Evolutionary conservation across 2,888 invertebrate genomes (phyloP), one percentile per base, ranked within the genome.

Genomic region (Sinohyriopsis cumingii): DNA sequence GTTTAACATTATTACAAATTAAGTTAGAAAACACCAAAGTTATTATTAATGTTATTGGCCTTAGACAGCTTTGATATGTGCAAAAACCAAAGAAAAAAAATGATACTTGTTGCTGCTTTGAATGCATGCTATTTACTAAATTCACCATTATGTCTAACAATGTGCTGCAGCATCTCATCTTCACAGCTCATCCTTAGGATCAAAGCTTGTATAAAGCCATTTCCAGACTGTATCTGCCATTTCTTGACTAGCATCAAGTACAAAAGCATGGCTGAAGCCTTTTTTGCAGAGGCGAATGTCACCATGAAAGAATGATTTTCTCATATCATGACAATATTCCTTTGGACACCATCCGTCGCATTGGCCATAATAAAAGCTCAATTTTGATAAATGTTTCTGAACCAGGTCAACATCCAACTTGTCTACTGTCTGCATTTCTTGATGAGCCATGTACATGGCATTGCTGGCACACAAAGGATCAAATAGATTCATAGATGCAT

Each of bases 321-420:
- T 92, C 70, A 97, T 89, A 74, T 94, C 93, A 45, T 93, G 90
- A 86, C 93, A 95, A 86, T 94, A 95, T 59, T 91, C 89, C 0
- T 93, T 82, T 0, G 97, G 97, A 65, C 94, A 94, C 98, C 98
- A 98, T 12, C 93, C 93, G 90, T 98, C 98, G 5, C 87, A 92
- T 6, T 91, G 90, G 18, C 95, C 95, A 89, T 96, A 98, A 87
- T 95, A 95, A 63, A 97, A 92, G 87, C 94, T 94, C 3, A 96
- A 90, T 82, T 93, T 93, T 20, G 92, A 88, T n/a, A 92, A 82
- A 87, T 94, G 91, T 45, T 91, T 88, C 24, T 90, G 86, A 61
- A 97, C 91, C 61, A 93, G 89, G 9, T 93, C 91, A 68, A 90
- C 90, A 82, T 97, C 94, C 56, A 95, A 89, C 59, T 93, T 92